These are phyloP conservation scores for Ciconia stormi DNA, from an alignment of 2,113 vertebrate species.

Conservation along the genomic window DNA sequence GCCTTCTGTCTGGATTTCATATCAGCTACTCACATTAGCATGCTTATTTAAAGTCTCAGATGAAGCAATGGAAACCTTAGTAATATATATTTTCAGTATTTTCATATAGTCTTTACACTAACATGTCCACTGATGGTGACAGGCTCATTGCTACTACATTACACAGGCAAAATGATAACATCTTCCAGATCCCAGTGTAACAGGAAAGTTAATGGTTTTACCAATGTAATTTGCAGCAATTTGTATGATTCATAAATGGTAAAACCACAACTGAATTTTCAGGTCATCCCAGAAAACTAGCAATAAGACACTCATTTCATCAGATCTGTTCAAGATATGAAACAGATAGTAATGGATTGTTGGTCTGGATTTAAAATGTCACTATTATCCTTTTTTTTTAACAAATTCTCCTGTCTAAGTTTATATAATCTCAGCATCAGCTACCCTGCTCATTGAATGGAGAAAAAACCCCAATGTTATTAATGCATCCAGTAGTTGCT, in stretches of 20 bases:
- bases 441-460: neutral
- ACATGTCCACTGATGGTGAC: neutral
- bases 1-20: neutral
- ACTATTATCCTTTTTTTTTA: neutral
- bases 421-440: neutral
- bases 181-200: neutral
- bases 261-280: neutral
- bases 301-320: neutral
- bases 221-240: neutral
- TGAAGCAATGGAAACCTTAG: neutral
- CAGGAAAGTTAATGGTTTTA: neutral
- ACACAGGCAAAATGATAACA: neutral
- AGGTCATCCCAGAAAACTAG: neutral
- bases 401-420: neutral
- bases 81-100: neutral
- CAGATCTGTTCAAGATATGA: neutral
- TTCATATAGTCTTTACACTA: neutral
- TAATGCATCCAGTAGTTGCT: neutral
- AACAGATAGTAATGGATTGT: neutral
- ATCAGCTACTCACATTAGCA: fast-evolving
- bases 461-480: neutral
- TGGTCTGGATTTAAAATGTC: neutral
- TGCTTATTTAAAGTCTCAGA: neutral
- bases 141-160: neutral
- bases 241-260: neutral